These are phyloP conservation scores for Helicoverpa armigera DNA, from an alignment of 1,140 invertebrate genomes.

Conservation along the genomic window DNA sequence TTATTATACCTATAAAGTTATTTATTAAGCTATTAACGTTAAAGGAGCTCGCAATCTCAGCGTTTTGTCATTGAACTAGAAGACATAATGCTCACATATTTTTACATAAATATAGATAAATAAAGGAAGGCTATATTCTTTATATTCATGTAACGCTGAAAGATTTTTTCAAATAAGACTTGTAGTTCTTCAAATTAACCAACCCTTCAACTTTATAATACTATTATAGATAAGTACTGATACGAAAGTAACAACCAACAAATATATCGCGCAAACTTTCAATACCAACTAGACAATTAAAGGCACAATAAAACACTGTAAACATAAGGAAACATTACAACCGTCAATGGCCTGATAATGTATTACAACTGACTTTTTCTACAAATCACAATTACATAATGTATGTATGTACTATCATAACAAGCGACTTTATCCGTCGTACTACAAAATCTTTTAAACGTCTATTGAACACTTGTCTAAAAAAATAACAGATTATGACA, in stretches of 20 bases:
- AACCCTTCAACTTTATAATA: not conserved
- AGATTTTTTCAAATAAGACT: no score
- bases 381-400: constrained; percentile 29
- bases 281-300: no score
- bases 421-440: not conserved
- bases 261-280: not conserved
- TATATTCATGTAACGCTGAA: no score
- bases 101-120: no score
- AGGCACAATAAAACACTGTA: not conserved
- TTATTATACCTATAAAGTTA: not conserved
- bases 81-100: no score
- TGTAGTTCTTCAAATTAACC: no score
- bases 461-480: no score
- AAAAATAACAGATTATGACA: no score
- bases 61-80: not conserved
- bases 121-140: no score
- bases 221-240: no score
- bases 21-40: not conserved
- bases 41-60: not conserved
- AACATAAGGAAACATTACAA: constrained; percentile 28
- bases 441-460: no score
- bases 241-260: not conserved
- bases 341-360: not conserved
- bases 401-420: constrained; percentile 26
- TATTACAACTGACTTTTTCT: constrained; percentile 3